Conservation (phyloP, 2,888 invertebrate genomes). For the Romanomermis culicivorax region DNA sequence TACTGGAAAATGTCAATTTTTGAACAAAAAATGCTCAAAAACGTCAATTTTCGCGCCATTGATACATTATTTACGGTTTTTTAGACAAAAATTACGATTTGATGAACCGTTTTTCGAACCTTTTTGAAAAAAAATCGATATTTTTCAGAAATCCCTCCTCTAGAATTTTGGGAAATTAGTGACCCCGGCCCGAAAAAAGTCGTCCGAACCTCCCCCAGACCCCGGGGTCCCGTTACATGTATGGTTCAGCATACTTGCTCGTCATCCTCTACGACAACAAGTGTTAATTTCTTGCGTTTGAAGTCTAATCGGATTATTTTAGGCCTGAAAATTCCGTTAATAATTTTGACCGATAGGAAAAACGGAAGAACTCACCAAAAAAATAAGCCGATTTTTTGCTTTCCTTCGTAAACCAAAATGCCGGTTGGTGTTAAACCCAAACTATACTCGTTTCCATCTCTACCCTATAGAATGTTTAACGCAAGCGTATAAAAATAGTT, state of each 20-base stretch:
- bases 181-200: too few species aligned
- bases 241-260: constrained; percentile 58
- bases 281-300: constrained; percentile 82
- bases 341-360: too few species aligned
- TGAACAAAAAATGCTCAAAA: not conserved
- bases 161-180: too few species aligned
- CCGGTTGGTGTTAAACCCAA: constrained; percentile 93
- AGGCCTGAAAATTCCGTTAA: constrained; percentile 36
- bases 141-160: not conserved
- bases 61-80: not conserved
- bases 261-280: constrained; percentile 94
- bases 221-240: too few species aligned
- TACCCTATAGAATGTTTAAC: constrained; percentile 39
- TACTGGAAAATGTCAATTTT: too few species aligned
- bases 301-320: constrained; percentile 94
- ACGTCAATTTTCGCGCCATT: too few species aligned
- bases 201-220: too few species aligned
- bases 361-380: constrained; percentile 45
- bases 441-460: constrained; percentile 85
- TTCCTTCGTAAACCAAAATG: constrained; percentile 86
- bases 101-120: not conserved
- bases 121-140: not conserved
- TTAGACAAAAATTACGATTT: too few species aligned
- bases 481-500: not conserved
- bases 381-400: constrained; percentile 88